phyloP scores from a whole-genome alignment of 2,113 vertebrate genomes.

The Oxyruncus cristatus region DNA sequence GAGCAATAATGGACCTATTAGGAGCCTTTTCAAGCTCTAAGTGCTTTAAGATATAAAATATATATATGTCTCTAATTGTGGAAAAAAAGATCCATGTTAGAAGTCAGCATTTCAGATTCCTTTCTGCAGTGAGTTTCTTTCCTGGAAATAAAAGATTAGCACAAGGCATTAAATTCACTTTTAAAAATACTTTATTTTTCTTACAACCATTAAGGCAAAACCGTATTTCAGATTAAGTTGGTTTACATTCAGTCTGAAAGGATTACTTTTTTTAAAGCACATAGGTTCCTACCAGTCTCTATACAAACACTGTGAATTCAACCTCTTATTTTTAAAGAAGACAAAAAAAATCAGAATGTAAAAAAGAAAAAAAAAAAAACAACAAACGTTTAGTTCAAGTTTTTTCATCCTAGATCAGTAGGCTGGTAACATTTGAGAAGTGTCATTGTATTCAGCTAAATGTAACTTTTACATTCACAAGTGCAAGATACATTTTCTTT shows the following conservation, averaged over 20 bases:
- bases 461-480: not conserved
- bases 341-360: not conserved
- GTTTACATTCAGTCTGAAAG: slow-evolving; percentile 76
- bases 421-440: not conserved
- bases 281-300: slow-evolving; percentile 40
- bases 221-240: slow-evolving; percentile 64
- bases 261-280: slow-evolving; percentile 35
- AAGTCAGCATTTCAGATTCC: not conserved
- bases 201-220: slow-evolving; percentile 75
- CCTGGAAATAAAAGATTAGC: not conserved
- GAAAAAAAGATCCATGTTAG: not conserved
- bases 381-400: slow-evolving; percentile 39
- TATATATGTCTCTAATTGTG: not conserved
- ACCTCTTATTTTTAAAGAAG: not conserved
- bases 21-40: not conserved
- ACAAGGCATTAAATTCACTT: not conserved
- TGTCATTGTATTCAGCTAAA: not conserved
- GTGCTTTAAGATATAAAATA: not conserved
- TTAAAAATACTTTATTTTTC: slow-evolving; percentile 79
- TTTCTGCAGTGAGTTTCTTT: not conserved
- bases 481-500: not conserved
- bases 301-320: slow-evolving; percentile 39
- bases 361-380: slow-evolving; percentile 18
- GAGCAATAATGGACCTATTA: not conserved
- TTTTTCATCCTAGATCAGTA: slow-evolving; percentile 30